Conservation (phyloP, 2,888 invertebrate genomes). For the Acronicta alni region DNA sequence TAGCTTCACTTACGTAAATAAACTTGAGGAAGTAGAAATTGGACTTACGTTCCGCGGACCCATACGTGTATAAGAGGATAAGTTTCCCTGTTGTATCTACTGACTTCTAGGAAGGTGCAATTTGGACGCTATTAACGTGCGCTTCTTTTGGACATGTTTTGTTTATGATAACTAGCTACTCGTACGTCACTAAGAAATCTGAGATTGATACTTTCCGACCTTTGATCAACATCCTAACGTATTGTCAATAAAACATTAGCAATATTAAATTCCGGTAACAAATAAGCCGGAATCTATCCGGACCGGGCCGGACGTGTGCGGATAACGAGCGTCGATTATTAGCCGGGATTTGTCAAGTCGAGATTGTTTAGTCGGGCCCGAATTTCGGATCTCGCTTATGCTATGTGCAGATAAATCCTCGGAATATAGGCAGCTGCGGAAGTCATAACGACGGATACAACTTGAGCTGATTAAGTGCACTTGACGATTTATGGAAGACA, state of each 20-base stretch:
- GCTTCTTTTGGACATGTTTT: not conserved
- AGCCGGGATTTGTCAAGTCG: conserved; percentile 63
- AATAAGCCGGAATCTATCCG: conserved; percentile 51
- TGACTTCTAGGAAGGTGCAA: not conserved
- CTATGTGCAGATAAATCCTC: conserved; percentile 44
- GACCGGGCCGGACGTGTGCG: conserved; percentile 54
- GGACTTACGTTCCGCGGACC: conserved; percentile 25
- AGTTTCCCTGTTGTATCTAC: conserved; percentile 7
- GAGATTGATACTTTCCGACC: not conserved
- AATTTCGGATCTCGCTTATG: conserved; percentile 34
- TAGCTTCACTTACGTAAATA: conserved; percentile 49
- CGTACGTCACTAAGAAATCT: no score
- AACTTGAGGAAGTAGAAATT: conserved; percentile 39
- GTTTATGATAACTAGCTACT: no score
- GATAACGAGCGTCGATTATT: conserved; percentile 64
- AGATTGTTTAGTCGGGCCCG: conserved; percentile 57
- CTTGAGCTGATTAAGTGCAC: no score
- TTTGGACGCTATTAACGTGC: no score
- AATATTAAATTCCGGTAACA: conserved; percentile 56
- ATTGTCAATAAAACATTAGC: conserved; percentile 47
- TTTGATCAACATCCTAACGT: conserved; percentile 4
- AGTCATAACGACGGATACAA: conserved; percentile 1
- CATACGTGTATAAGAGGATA: conserved; percentile 3
- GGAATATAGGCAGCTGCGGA: conserved; percentile 18
- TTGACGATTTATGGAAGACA: no score